phyloP scores from a whole-genome alignment of 2,113 vertebrate species.

The Grantiella picta region DNA sequence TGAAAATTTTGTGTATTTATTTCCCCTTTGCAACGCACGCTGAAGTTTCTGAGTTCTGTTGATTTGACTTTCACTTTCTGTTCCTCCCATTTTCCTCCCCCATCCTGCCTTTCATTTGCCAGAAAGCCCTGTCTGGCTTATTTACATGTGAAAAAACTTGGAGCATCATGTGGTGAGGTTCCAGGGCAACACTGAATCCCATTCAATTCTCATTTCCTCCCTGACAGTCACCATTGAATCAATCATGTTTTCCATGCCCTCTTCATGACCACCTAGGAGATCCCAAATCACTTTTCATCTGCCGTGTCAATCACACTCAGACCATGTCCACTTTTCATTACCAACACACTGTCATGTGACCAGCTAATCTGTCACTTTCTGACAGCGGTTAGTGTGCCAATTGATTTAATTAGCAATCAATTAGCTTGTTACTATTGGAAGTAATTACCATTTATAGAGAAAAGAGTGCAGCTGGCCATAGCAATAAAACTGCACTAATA shows the following conservation, averaged over 20 bases:
- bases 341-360: conserved; percentile 77
- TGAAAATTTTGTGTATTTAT: not conserved
- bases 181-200: conserved; percentile 78
- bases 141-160: conserved; percentile 93
- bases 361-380: conserved; percentile 91
- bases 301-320: conserved; percentile 80
- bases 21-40: not conserved
- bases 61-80: conserved; percentile 54
- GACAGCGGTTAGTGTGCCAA: conserved; percentile 91
- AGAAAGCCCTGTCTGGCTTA: conserved; percentile 78
- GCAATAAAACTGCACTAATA: conserved; percentile 87
- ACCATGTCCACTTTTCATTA: conserved; percentile 86
- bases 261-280: conserved; percentile 80
- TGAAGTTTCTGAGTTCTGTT: not conserved
- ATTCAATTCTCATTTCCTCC: conserved; percentile 90
- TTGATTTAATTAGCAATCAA: conserved; percentile 99
- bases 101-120: conserved; percentile 73
- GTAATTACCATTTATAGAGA: conserved; percentile 99
- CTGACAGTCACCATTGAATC: conserved; percentile 85
- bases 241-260: conserved; percentile 83
- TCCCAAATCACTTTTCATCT: conserved; percentile 81
- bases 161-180: conserved; percentile 85
- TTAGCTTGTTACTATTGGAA: conserved; percentile 99
- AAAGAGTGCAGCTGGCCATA: conserved; percentile 94
- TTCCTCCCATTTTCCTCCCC: conserved; percentile 40